Percentiles rank a stretch among this genome's conserved stretches.
These are phyloP conservation scores for Mormyrops attenuatus DNA, from an alignment of 2,797 vertebrate genomes.

Conservation along the genomic window DNA sequence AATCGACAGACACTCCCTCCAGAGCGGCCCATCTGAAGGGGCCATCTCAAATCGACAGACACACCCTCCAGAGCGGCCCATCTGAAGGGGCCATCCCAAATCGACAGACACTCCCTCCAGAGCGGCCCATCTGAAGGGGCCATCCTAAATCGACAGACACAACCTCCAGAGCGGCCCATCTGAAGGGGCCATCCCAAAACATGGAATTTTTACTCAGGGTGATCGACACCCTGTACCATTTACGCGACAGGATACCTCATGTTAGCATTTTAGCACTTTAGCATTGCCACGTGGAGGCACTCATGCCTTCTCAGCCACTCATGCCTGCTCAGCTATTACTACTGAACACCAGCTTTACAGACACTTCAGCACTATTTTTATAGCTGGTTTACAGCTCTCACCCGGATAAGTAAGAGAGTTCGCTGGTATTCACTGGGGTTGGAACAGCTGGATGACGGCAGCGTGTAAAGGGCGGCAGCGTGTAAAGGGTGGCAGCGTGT, in stretches of 20 bases:
- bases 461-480: neutral
- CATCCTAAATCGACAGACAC: too few species aligned
- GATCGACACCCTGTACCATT: neutral
- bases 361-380: neutral
- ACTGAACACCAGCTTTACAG: neutral
- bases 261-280: neutral
- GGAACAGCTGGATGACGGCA: neutral
- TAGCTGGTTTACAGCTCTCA: neutral
- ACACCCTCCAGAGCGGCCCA: neutral
- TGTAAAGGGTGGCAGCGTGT: too few species aligned
- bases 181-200: too few species aligned
- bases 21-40: neutral
- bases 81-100: too few species aligned
- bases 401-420: neutral
- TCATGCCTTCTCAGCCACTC: neutral
- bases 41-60: neutral
- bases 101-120: too few species aligned
- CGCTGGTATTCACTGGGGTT: neutral
- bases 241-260: neutral
- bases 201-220: neutral
- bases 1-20: neutral
- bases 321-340: neutral
- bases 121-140: too few species aligned
- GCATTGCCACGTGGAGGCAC: neutral
- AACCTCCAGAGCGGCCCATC: too few species aligned